These are phyloP conservation scores for Trinorchestia longiramus DNA, from an alignment of 1,140 invertebrate species.

Conservation along the genomic window DNA sequence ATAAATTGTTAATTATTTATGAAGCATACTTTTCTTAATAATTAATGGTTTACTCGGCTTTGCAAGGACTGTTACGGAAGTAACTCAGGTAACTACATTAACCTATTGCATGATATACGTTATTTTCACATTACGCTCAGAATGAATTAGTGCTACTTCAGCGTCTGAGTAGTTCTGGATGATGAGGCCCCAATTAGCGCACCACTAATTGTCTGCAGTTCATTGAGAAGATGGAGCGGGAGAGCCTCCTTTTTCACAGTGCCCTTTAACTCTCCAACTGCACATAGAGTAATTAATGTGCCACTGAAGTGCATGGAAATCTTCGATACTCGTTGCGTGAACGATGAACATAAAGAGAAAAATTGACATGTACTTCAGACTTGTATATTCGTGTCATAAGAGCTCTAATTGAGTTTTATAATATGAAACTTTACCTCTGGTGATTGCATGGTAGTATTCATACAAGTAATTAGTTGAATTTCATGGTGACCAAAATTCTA, in stretches of 20 bases:
- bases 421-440: background rate
- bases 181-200: too few relatives aligned
- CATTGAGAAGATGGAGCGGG: background rate
- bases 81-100: too few relatives aligned
- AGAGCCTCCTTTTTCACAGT: background rate
- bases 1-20: too few relatives aligned
- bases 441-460: background rate
- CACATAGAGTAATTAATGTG: background rate
- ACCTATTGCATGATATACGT: too few relatives aligned
- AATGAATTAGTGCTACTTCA: too few relatives aligned
- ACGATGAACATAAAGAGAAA: background rate
- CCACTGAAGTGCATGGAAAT: background rate
- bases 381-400: background rate
- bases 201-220: background rate
- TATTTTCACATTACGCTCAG: too few relatives aligned
- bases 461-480: background rate
- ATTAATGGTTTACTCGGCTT: too few relatives aligned
- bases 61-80: too few relatives aligned
- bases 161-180: too few relatives aligned
- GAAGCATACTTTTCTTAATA: too few relatives aligned
- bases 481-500: background rate
- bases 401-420: background rate
- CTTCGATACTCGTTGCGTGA: background rate
- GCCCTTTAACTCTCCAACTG: background rate
- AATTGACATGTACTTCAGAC: background rate